Percentiles rank a stretch among this genome's conserved stretches.
Conservation (phyloP, 37 sponge, comb jelly and placozoan species). For the Geodia barretti region DNA sequence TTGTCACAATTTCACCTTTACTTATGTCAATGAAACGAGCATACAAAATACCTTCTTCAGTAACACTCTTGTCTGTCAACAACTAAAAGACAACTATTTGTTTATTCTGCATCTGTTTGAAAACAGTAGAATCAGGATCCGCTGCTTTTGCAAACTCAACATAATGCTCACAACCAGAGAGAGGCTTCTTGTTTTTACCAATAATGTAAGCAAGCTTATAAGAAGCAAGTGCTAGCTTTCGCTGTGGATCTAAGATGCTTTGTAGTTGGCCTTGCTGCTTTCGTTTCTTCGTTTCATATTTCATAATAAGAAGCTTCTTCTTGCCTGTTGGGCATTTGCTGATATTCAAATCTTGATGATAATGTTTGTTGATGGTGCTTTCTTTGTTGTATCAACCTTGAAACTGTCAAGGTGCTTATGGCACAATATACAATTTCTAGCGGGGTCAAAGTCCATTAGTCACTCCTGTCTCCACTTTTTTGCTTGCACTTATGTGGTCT, state of each 20-base stretch:
- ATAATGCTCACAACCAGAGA: not conserved
- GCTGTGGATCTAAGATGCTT: not conserved
- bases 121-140: constrained; percentile 15
- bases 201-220: constrained; percentile 7
- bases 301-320: no score
- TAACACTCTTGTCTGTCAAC: not conserved
- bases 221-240: constrained; percentile 1
- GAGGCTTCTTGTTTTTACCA: constrained; percentile 11
- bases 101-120: not conserved
- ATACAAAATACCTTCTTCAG: constrained; percentile 1
- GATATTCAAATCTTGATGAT: no score
- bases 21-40: not conserved
- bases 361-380: no score
- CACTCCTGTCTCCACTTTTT: no score
- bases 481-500: no score
- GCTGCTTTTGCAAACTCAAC: constrained; percentile 17
- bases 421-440: no score
- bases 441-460: no score
- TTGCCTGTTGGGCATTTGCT: no score
- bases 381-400: no score
- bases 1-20: not conserved
- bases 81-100: not conserved
- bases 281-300: no score
- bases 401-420: no score
- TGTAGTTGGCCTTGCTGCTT: no score